These are phyloP conservation scores for Phyto melanocephala DNA, from an alignment of 2,888 invertebrate species.

Conservation along the genomic window DNA sequence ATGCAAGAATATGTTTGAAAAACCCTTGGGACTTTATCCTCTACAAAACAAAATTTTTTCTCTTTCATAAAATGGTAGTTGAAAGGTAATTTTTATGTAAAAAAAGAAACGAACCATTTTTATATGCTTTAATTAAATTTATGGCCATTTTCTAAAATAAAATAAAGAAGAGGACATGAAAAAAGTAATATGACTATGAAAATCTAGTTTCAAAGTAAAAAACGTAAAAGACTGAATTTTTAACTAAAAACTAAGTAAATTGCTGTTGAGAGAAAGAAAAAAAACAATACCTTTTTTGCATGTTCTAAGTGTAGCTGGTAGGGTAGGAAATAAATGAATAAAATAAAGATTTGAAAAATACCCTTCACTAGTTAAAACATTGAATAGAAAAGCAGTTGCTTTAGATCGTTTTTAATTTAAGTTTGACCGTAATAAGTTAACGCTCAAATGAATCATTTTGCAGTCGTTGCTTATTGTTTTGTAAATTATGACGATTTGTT, in stretches of 20 bases:
- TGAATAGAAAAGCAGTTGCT: no score
- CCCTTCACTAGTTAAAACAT: no score
- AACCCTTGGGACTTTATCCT: neutral
- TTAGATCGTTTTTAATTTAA: no score
- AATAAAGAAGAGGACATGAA: neutral
- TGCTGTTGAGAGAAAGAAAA: neutral
- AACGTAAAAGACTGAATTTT: neutral
- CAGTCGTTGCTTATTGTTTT: no score
- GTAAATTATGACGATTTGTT: no score
- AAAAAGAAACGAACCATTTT: neutral
- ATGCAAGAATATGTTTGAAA: neutral
- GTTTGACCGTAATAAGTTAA: no score
- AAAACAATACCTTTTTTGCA: neutral
- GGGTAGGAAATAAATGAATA: no score
- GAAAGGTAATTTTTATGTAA: neutral
- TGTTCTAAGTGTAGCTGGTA: neutral
- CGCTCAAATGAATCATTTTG: no score
- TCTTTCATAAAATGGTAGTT: neutral
- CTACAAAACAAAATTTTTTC: neutral
- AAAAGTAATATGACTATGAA: neutral
- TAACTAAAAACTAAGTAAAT: neutral
- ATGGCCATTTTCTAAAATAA: neutral
- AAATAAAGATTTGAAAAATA: no score
- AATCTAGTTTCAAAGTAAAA: neutral
- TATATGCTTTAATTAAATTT: conserved; percentile 26